These are phyloP conservation scores for Alviniconcha strummeri DNA, from an alignment of 2,888 invertebrate genomes.

Conservation along the genomic window DNA sequence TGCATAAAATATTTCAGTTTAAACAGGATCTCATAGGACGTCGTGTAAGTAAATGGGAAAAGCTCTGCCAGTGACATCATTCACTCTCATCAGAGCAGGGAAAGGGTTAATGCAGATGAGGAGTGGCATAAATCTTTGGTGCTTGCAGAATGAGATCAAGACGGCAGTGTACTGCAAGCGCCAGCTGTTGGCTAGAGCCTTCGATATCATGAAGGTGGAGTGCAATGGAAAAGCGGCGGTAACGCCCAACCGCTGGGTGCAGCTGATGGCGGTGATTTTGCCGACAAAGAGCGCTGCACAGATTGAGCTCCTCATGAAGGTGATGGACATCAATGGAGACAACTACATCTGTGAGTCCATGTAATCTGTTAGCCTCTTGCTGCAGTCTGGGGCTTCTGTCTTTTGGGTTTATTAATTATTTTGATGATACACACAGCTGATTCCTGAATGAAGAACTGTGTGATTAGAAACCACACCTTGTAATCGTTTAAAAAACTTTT, in stretches of 20 bases:
- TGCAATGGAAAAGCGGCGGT: constrained; percentile 54
- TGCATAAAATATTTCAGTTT: no score
- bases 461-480: neutral
- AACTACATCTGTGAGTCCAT: constrained; percentile 52
- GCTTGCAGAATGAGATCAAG: constrained; percentile 66
- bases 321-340: constrained; percentile 71
- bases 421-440: no score
- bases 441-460: no score
- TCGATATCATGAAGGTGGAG: constrained; percentile 68
- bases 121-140: neutral
- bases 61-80: no score
- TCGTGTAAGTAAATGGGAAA: no score
- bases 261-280: constrained; percentile 67
- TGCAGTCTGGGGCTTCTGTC: no score
- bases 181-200: constrained; percentile 71
- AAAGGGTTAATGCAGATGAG: neutral
- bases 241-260: constrained; percentile 65
- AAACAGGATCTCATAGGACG: no score
- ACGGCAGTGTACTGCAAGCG: constrained; percentile 70
- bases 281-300: constrained; percentile 62
- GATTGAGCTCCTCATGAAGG: constrained; percentile 71
- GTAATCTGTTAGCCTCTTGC: no score
- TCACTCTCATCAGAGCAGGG: neutral
- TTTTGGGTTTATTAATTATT: no score
- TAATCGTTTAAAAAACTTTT: no score